A percentile compares a stretch with the other conserved stretches of the same genome.
phyloP scores from a whole-genome alignment of 2,888 invertebrate genomes.

The Autographa pulchrina region DNA sequence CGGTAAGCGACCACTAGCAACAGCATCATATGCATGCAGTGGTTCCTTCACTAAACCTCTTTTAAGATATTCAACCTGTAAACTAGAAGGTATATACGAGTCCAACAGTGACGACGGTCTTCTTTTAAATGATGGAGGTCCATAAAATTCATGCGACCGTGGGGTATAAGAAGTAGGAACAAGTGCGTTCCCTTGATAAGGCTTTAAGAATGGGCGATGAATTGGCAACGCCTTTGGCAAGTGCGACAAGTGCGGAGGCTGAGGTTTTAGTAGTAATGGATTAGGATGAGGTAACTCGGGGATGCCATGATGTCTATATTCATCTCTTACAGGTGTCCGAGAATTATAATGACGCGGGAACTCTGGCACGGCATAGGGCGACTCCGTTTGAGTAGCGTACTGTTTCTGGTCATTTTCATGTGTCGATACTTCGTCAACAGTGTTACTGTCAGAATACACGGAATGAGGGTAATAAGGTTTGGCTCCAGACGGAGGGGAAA shows the following conservation, averaged over 20 bases:
- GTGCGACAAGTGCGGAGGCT: conserved; percentile 78
- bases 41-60: conserved; percentile 83
- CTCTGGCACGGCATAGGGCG: conserved; percentile 69
- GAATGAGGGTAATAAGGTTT: conserved; percentile 74
- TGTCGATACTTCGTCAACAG: conserved; percentile 72
- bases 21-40: conserved; percentile 79
- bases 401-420: conserved; percentile 73
- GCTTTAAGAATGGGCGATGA: conserved; percentile 77
- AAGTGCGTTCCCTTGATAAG: conserved; percentile 72
- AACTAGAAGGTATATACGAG: conserved; percentile 90
- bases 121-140: conserved; percentile 69
- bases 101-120: conserved; percentile 88
- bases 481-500: conserved; percentile 68
- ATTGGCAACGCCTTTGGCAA: conserved; percentile 81
- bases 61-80: conserved; percentile 86
- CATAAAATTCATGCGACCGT: conserved; percentile 71
- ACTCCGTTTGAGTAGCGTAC: conserved; percentile 72
- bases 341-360: conserved; percentile 79
- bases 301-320: conserved; percentile 64
- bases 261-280: conserved; percentile 75
- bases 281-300: conserved; percentile 79
- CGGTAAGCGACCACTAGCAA: conserved; percentile 75
- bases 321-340: conserved; percentile 73
- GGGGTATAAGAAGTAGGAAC: conserved; percentile 66
- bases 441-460: conserved; percentile 74